Evolutionary conservation across 2,888 invertebrate genomes (phyloP).

Genomic region (Clusia tigrina): DNA sequence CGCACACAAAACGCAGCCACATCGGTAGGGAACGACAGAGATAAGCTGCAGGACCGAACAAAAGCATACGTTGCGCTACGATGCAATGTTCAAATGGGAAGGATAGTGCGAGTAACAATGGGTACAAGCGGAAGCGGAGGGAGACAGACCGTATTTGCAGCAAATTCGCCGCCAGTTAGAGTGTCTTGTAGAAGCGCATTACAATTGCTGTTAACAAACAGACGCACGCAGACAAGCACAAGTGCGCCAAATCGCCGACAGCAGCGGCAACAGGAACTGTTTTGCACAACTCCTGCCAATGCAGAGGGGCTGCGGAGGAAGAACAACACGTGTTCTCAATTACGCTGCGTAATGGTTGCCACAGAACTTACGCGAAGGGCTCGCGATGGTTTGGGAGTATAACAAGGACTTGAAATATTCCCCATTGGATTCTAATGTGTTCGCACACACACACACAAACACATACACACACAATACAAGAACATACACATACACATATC

Average conservation of each 20-base stretch:
- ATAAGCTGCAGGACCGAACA: no score
- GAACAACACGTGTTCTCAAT: constrained; percentile 17
- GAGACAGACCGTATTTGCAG: not conserved
- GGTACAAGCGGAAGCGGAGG: not conserved
- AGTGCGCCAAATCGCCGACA: not conserved
- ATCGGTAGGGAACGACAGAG: not conserved
- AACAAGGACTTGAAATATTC: constrained; percentile 13
- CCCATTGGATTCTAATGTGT: no score
- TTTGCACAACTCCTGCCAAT: not conserved
- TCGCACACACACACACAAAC: no score
- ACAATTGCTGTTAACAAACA: not conserved
- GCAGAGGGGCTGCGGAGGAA: not conserved
- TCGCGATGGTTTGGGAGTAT: constrained; percentile 7
- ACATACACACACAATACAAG: no score
- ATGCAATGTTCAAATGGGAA: not conserved
- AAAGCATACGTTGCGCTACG: not conserved
- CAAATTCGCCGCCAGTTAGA: not conserved
- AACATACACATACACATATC: no score
- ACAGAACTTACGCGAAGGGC: not conserved
- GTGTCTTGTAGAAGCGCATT: constrained; percentile 3
- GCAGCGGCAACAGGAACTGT: not conserved
- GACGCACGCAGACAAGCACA: not conserved
- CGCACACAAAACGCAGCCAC: not conserved
- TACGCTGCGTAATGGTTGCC: not conserved
- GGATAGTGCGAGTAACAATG: not conserved